These are phyloP conservation scores for Morelia viridis DNA, from an alignment of 2,797 vertebrate species.

Conservation along the genomic window DNA sequence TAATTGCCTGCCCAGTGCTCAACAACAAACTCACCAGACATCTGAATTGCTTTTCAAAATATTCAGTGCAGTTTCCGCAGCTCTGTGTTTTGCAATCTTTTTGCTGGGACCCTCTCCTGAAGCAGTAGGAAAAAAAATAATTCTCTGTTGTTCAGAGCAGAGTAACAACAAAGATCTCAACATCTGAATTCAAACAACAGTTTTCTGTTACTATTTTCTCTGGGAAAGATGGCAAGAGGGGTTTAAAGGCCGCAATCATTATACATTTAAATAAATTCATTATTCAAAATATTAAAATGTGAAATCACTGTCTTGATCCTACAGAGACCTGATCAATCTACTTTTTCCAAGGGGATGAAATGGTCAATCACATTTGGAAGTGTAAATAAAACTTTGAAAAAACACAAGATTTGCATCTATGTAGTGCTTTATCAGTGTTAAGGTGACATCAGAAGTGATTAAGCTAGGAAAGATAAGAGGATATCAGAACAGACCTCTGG, in stretches of 20 bases:
- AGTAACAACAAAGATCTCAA: neutral
- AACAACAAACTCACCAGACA: slow-evolving; percentile 73
- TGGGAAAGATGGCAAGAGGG: neutral
- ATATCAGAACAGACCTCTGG: neutral
- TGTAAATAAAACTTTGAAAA: neutral
- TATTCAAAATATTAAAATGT: neutral
- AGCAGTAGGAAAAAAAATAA: slow-evolving; percentile 13
- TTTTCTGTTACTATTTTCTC: neutral
- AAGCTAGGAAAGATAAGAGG: neutral
- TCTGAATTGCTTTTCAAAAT: slow-evolving; percentile 76
- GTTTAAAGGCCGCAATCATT: neutral
- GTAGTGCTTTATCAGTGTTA: neutral
- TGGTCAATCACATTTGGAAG: neutral
- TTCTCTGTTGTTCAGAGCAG: neutral
- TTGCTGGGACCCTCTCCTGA: slow-evolving; percentile 88
- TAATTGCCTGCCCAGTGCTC: neutral
- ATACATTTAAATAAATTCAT: neutral
- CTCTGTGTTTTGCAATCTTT: slow-evolving; percentile 89
- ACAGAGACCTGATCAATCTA: neutral
- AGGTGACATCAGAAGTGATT: neutral
- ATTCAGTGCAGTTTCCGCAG: slow-evolving; percentile 83
- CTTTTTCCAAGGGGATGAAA: neutral
- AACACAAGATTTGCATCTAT: neutral
- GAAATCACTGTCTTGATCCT: neutral
- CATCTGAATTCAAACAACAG: slow-evolving; percentile 15